A percentile compares a stretch with the other conserved stretches of the same genome.
Evolutionary conservation across 2,797 vertebrate genomes (phyloP).

Genomic region (Trematomus bernacchii): DNA sequence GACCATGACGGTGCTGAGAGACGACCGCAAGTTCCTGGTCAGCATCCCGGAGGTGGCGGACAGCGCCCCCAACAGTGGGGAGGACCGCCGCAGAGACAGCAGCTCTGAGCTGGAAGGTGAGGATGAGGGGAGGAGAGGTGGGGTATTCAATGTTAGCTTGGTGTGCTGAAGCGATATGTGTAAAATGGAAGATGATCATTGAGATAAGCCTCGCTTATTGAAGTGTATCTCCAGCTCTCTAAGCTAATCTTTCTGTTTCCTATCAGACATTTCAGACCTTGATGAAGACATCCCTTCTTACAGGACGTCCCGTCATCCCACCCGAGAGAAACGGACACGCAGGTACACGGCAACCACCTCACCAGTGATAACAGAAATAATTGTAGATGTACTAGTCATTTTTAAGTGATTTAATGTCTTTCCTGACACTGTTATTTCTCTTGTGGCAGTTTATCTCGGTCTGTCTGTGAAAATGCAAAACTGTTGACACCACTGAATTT

Average conservation of each 20-base stretch:
- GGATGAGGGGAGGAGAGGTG: background rate
- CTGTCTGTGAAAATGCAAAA: too few relatives aligned
- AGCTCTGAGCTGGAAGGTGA: conserved; percentile 93
- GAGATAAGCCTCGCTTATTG: background rate
- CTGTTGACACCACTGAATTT: background rate
- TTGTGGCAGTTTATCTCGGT: too few relatives aligned
- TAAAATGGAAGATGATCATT: background rate
- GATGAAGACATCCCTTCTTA: conserved; percentile 80
- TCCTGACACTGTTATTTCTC: background rate
- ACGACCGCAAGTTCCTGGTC: conserved; percentile 92
- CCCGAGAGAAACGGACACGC: conserved; percentile 81
- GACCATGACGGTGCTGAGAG: conserved; percentile 91
- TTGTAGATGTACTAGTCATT: background rate
- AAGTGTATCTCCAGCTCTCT: background rate
- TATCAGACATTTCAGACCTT: conserved; percentile 93
- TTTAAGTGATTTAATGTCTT: background rate
- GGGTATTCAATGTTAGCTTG: background rate
- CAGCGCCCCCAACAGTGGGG: conserved; percentile 87
- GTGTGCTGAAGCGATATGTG: too few relatives aligned
- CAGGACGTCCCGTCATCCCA: conserved; percentile 68
- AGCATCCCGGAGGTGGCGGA: conserved; percentile 90
- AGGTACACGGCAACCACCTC: conserved; percentile 67
- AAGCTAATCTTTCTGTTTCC: background rate
- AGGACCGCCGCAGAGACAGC: conserved; percentile 75
- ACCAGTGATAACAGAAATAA: background rate